These are phyloP conservation scores for Tribolium madens DNA, from an alignment of 1,140 invertebrate species.

Conservation along the genomic window DNA sequence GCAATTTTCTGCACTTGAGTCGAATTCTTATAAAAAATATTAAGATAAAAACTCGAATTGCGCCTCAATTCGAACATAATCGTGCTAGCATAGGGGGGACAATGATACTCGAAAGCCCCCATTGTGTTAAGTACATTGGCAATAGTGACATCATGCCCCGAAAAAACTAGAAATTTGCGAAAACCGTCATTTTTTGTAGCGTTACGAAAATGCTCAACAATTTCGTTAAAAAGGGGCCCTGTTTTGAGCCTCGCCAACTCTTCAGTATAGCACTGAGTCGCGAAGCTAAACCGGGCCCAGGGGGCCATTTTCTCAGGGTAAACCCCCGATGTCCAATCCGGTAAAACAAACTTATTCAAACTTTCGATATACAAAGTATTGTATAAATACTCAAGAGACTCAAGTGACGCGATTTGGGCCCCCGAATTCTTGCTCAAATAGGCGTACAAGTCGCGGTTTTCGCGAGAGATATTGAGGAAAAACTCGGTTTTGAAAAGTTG, in stretches of 20 bases:
- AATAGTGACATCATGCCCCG: constrained; percentile 86
- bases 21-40: constrained; percentile 76
- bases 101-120: constrained; percentile 78
- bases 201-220: constrained; percentile 57
- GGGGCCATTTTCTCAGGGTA: constrained; percentile 68
- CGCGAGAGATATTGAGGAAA: constrained; percentile 71
- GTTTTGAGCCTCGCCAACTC: constrained; percentile 69
- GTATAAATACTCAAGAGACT: constrained; percentile 73
- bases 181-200: constrained; percentile 28
- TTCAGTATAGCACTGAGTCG: constrained; percentile 67
- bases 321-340: constrained; percentile 76
- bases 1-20: constrained; percentile 68
- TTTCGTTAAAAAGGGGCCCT: constrained; percentile 72
- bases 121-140: constrained; percentile 81
- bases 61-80: constrained; percentile 79
- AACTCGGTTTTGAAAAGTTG: constrained; percentile 70
- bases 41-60: constrained; percentile 61
- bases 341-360: constrained; percentile 78
- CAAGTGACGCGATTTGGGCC: constrained; percentile 67
- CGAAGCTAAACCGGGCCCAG: constrained; percentile 69
- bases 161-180: constrained; percentile 80
- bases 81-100: constrained; percentile 79
- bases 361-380: constrained; percentile 78
- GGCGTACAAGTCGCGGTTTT: constrained; percentile 74
- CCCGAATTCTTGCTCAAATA: constrained; percentile 75